Percentiles rank a stretch among this genome's conserved stretches.
phyloP scores from a whole-genome alignment of 2,113 vertebrate species.

The Corydoras maculifer region DNA sequence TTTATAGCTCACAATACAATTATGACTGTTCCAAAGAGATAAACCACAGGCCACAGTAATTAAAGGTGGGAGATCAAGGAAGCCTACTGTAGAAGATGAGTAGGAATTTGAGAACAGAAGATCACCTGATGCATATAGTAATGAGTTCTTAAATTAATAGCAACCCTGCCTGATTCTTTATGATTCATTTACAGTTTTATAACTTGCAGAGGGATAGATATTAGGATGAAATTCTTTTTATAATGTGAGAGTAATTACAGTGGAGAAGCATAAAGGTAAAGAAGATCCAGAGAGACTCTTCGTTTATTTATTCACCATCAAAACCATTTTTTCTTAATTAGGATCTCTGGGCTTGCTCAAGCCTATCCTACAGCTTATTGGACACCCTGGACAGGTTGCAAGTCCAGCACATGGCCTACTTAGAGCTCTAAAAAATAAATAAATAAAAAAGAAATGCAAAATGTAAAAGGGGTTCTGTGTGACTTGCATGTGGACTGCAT shows the following conservation, averaged over 20 bases:
- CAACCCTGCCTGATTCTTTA: slow-evolving; percentile 26
- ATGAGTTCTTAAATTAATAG: slow-evolving; percentile 39
- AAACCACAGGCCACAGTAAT: slow-evolving; percentile 37
- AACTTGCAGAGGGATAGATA: slow-evolving; percentile 12
- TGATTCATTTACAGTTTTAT: slow-evolving; percentile 27
- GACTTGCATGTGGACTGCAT: no score
- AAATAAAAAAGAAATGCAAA: no score
- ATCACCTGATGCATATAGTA: slow-evolving; percentile 34
- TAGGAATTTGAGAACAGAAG: slow-evolving; percentile 12
- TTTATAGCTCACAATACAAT: slow-evolving; percentile 25
- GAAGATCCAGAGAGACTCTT: no score
- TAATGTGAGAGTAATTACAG: slow-evolving; percentile 12
- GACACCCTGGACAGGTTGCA: no score
- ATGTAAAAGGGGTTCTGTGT: no score
- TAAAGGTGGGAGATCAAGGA: slow-evolving; percentile 15
- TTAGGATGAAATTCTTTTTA: slow-evolving; percentile 6
- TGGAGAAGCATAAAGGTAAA: background rate
- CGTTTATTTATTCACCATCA: no score
- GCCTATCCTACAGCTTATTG: no score
- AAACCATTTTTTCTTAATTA: no score
- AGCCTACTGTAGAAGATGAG: background rate
- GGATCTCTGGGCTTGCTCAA: no score
- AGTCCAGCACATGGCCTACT: no score
- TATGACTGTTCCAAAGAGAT: slow-evolving; percentile 35
- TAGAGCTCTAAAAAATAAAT: no score